Evolutionary conservation across 2,113 vertebrate species (phyloP).

Genomic region (Campylomormyrus tamandua): DNA sequence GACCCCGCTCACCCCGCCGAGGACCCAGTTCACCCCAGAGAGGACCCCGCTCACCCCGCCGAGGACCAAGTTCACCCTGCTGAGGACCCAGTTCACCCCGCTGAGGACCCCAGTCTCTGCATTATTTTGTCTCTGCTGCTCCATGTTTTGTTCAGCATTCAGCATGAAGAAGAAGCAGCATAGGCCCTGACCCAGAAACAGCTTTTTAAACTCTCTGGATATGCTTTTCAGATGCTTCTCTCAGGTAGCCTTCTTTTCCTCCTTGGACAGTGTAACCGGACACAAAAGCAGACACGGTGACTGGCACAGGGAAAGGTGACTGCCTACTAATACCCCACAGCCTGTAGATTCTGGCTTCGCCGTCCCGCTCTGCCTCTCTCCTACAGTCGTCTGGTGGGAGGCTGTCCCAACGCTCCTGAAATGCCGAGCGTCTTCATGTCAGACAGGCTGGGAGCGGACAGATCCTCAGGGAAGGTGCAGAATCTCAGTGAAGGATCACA

Average conservation of each 20-base stretch:
- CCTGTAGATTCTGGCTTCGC: no score
- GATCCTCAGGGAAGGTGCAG: background rate
- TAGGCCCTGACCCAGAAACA: background rate
- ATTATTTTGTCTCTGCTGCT: background rate
- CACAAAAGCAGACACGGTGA: background rate
- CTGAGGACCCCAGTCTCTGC: no score
- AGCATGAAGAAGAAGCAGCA: background rate
- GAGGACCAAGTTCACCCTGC: no score
- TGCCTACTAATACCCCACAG: background rate
- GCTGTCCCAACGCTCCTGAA: background rate
- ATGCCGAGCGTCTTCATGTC: background rate
- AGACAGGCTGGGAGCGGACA: background rate
- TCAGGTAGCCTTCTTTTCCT: background rate
- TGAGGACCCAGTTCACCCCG: no score
- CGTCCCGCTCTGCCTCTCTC: no score
- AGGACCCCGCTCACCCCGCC: no score
- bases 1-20: no score
- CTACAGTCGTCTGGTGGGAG: background rate
- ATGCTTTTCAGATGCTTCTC: background rate
- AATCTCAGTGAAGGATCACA: background rate
- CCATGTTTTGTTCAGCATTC: background rate
- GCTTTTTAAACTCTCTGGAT: background rate
- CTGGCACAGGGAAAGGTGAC: background rate
- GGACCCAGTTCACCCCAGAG: no score
- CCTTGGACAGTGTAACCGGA: background rate